Evolutionary conservation across 2,888 invertebrate genomes (phyloP).

Genomic region (Drosophila paucipuncta): DNA sequence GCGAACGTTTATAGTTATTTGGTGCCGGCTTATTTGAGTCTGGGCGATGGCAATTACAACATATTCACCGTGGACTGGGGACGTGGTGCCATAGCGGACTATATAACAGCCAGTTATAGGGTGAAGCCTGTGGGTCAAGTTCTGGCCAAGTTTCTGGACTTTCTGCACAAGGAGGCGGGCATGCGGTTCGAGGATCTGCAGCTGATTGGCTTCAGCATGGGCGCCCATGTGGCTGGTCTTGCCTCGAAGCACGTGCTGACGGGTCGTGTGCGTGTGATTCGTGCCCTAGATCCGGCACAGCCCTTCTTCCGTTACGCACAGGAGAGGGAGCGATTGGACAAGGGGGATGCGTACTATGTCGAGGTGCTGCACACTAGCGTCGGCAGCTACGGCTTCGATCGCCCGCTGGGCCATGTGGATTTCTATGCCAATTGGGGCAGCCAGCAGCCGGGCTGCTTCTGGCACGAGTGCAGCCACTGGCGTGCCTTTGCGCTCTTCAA

Average conservation of each 20-base stretch:
- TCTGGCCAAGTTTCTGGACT: conserved; percentile 88
- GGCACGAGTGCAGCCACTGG: conserved; percentile 83
- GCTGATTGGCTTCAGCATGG: conserved; percentile 87
- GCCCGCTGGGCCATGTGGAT: conserved; percentile 86
- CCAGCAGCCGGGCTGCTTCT: conserved; percentile 87
- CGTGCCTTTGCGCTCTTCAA: conserved; percentile 82
- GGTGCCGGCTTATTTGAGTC: conserved; percentile 76
- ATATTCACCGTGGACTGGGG: conserved; percentile 84
- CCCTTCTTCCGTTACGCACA: conserved; percentile 80
- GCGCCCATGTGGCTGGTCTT: conserved; percentile 88
- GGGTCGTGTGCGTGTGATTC: conserved; percentile 80
- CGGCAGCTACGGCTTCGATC: conserved; percentile 83
- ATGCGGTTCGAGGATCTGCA: conserved; percentile 78
- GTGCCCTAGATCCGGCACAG: conserved; percentile 89
- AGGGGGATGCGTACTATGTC: conserved; percentile 89
- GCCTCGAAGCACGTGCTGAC: conserved; percentile 85
- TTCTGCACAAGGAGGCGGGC: conserved; percentile 87
- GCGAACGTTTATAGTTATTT: conserved; percentile 76
- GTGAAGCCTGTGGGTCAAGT: conserved; percentile 86
- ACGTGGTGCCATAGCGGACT: conserved; percentile 82
- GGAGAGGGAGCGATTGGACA: conserved; percentile 85
- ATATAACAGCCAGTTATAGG: conserved; percentile 81
- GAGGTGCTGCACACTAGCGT: conserved; percentile 91
- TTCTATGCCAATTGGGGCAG: conserved; percentile 88
- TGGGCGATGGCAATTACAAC: conserved; percentile 69